Percentiles rank a stretch among this genome's conserved stretches.
Evolutionary conservation across 2,797 vertebrate species (phyloP).

Genomic region (Macropodus opercularis): DNA sequence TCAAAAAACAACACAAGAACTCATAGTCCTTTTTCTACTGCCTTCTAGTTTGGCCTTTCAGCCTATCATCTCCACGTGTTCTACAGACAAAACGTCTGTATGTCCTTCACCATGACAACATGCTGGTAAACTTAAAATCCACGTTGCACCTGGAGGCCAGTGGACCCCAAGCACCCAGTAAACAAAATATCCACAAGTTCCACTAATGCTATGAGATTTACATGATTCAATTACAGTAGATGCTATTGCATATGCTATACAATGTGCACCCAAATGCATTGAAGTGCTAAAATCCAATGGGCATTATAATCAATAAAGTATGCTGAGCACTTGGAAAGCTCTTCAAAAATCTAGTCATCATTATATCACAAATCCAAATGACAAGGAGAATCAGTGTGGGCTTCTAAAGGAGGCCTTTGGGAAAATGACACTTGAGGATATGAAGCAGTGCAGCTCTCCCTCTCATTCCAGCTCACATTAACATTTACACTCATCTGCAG

Average conservation of each 20-base stretch:
- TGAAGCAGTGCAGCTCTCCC: constrained; percentile 38
- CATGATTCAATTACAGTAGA: too few relatives aligned
- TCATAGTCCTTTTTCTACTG: not conserved
- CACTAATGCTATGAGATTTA: too few relatives aligned
- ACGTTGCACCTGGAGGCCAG: not conserved
- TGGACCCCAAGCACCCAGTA: constrained; percentile 1
- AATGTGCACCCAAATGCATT: constrained; percentile 6
- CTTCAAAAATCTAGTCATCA: constrained; percentile 47
- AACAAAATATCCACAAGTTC: too few relatives aligned
- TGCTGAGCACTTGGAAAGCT: constrained; percentile 40
- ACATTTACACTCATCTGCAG: constrained; percentile 34
- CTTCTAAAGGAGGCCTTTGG: constrained; percentile 62
- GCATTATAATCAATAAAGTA: constrained; percentile 40
- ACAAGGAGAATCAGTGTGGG: constrained; percentile 61
- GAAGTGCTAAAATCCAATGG: constrained; percentile 16
- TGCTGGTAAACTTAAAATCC: not conserved
- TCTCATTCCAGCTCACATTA: constrained; percentile 51
- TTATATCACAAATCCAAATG: constrained; percentile 59
- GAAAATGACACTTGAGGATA: constrained; percentile 69
- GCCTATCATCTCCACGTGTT: constrained; percentile 22
- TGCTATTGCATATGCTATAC: too few relatives aligned
- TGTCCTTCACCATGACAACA: constrained; percentile 52
- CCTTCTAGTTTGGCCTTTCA: constrained; percentile 29
- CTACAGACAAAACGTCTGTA: constrained; percentile 20
- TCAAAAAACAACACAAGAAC: constrained; percentile 30